These are phyloP conservation scores for Aphaenogaster ashmeadi DNA, from an alignment of 1,140 invertebrate species.

Conservation along the genomic window DNA sequence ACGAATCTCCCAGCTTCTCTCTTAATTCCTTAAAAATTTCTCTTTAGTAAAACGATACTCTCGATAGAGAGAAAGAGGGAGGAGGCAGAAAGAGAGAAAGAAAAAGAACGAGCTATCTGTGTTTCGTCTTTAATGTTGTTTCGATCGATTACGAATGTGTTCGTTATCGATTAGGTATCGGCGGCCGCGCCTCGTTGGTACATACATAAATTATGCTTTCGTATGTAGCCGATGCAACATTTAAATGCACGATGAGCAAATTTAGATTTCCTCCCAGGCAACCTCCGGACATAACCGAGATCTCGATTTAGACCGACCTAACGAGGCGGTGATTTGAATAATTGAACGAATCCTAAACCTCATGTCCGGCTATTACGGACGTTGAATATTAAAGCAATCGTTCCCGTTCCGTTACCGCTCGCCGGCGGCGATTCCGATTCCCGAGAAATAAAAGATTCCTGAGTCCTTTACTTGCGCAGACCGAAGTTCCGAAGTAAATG, in stretches of 20 bases:
- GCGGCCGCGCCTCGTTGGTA: neutral
- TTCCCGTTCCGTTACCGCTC: slow-evolving; percentile 30
- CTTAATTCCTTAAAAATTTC: slow-evolving; percentile 41
- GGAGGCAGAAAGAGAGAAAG: neutral
- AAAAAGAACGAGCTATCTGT: neutral
- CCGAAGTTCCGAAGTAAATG: slow-evolving; percentile 1
- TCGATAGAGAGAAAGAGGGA: neutral
- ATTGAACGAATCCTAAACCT: slow-evolving; percentile 84
- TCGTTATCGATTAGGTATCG: slow-evolving; percentile 41
- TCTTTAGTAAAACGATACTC: neutral
- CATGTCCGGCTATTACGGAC: slow-evolving; percentile 84
- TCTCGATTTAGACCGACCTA: slow-evolving; percentile 83
- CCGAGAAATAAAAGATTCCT: slow-evolving; percentile 36
- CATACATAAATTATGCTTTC: slow-evolving; percentile 52
- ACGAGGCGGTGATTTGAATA: slow-evolving; percentile 84
- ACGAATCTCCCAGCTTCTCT: slow-evolving; percentile 25
- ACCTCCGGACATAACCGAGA: slow-evolving; percentile 77
- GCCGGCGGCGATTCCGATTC: slow-evolving; percentile 45
- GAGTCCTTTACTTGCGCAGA: neutral
- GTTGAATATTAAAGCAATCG: slow-evolving; percentile 84
- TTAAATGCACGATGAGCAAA: slow-evolving; percentile 70
- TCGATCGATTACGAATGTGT: slow-evolving; percentile 9
- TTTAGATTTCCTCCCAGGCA: slow-evolving; percentile 73
- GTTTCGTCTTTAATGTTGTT: neutral
- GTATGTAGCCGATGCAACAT: slow-evolving; percentile 69